Conservation (phyloP, 2,888 invertebrate genomes). For the Spodoptera littoralis region DNA sequence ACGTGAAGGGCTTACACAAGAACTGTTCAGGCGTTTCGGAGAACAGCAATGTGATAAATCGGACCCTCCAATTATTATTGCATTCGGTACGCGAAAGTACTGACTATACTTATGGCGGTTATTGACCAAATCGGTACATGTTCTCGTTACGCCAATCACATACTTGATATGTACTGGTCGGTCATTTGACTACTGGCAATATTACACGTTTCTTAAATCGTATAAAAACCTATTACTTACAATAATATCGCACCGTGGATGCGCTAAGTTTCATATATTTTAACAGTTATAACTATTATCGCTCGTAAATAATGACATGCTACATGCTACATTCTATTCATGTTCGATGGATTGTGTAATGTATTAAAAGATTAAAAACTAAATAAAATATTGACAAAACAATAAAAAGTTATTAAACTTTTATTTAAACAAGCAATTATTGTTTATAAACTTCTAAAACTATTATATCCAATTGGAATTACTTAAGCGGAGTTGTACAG, state of each 20-base stretch:
- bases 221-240: not conserved
- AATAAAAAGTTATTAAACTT: too few species aligned
- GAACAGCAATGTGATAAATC: constrained; percentile 87
- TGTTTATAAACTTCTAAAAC: not conserved
- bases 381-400: too few species aligned
- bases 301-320: too few species aligned
- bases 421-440: too few species aligned
- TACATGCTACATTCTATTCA: too few species aligned
- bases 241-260: not conserved
- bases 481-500: constrained; percentile 15
- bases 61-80: constrained; percentile 88
- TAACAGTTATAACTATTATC: too few species aligned
- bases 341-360: too few species aligned
- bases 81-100: constrained; percentile 86
- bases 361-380: too few species aligned
- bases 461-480: not conserved
- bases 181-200: constrained; percentile 26
- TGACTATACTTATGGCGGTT: constrained; percentile 85
- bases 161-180: constrained; percentile 50
- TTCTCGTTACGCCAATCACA: constrained; percentile 86
- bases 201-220: constrained; percentile 12
- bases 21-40: constrained; percentile 85
- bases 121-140: constrained; percentile 86
- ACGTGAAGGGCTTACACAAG: constrained; percentile 86
- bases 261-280: too few species aligned